These are phyloP conservation scores for Lepus oiostolus DNA, from an alignment of 2,797 vertebrate species.

Conservation along the genomic window DNA sequence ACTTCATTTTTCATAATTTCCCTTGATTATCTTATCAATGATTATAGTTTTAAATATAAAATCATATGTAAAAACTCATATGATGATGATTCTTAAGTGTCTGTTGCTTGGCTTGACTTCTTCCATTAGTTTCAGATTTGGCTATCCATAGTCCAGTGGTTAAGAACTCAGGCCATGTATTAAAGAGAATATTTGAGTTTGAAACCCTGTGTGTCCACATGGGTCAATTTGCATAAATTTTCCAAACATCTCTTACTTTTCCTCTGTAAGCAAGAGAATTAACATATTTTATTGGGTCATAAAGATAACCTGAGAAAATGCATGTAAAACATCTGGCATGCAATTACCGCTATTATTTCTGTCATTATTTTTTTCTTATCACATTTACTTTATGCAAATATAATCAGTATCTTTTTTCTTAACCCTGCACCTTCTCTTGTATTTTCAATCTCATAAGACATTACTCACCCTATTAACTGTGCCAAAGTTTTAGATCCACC, in stretches of 20 bases:
- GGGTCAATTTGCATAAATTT: neutral
- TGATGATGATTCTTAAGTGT: neutral
- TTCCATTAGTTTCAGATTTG: neutral
- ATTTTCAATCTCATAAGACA: neutral
- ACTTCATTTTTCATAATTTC: neutral
- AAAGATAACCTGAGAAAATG: neutral
- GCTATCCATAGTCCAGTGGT: neutral
- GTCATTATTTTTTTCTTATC: neutral
- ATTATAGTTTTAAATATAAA: constrained; percentile 5
- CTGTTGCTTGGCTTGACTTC: neutral
- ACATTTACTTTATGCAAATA: neutral
- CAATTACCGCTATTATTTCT: neutral
- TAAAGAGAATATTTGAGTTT: neutral
- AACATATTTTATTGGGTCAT: neutral
- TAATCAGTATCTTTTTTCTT: neutral
- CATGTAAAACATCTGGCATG: neutral
- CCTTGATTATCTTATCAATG: neutral
- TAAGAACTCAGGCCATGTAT: neutral
- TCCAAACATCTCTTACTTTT: neutral
- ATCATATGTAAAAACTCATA: neutral
- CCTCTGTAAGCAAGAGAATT: neutral
- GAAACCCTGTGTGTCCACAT: neutral
- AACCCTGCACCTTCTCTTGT: accelerated
- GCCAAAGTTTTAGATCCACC: neutral
- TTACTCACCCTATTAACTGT: neutral